A percentile compares a stretch with the other conserved stretches of the same genome.
Conservation (phyloP, 2,888 invertebrate genomes). For the Lochmaea crataegi region DNA sequence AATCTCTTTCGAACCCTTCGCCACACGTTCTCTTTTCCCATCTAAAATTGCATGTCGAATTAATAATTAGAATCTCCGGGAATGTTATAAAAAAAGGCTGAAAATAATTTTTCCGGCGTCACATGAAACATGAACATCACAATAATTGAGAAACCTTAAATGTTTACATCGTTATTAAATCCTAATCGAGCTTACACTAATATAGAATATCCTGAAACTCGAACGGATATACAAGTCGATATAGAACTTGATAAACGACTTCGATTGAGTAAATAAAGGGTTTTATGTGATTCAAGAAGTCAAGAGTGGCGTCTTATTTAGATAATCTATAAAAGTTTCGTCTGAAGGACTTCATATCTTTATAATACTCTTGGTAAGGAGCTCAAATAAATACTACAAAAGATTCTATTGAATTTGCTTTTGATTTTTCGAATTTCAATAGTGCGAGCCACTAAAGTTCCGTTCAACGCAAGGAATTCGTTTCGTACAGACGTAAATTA, state of each 20-base stretch:
- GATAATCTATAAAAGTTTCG: slow-evolving; percentile 14
- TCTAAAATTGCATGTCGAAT: no score
- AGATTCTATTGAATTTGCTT: background rate
- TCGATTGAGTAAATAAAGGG: slow-evolving; percentile 17
- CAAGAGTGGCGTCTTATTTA: slow-evolving; percentile 6
- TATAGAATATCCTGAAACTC: slow-evolving; percentile 1
- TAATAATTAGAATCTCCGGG: no score
- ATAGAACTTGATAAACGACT: slow-evolving; percentile 23
- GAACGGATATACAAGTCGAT: slow-evolving; percentile 10
- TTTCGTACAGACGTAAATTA: background rate
- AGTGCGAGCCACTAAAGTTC: background rate
- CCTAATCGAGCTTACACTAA: slow-evolving; percentile 12
- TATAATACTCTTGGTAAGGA: background rate
- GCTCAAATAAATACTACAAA: background rate
- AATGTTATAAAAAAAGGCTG: no score
- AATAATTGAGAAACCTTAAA: background rate
- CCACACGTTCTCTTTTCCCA: no score
- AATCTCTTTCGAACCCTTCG: no score
- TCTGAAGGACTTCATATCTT: background rate
- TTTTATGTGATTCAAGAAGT: slow-evolving; percentile 11
- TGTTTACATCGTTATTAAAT: slow-evolving; percentile 26
- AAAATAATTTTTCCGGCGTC: no score
- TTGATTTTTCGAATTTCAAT: background rate
- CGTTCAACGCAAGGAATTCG: background rate
- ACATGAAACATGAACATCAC: no score